These are phyloP conservation scores for Notechis scutatus DNA, from an alignment of 2,113 vertebrate species.

Conservation along the genomic window DNA sequence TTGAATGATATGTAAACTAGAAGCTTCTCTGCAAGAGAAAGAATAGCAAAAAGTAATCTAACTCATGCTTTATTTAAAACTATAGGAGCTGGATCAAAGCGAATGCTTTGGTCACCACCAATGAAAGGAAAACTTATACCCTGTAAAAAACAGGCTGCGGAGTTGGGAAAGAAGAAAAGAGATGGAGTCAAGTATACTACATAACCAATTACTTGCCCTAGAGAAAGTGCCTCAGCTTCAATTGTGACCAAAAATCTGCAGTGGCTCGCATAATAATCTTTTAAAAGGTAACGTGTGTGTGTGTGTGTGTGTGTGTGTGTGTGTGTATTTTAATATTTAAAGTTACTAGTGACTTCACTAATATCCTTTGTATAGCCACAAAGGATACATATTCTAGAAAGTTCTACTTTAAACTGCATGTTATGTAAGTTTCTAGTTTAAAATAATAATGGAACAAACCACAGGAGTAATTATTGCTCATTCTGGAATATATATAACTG, in stretches of 20 bases:
- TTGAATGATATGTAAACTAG: slow-evolving; percentile 67
- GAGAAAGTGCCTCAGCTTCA: slow-evolving; percentile 13
- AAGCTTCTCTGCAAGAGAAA: slow-evolving; percentile 53
- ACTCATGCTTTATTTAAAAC: slow-evolving; percentile 63
- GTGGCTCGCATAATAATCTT: not conserved
- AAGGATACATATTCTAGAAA: not conserved
- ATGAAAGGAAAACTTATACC: slow-evolving; percentile 19
- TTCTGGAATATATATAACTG: not conserved
- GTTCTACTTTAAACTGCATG: not conserved
- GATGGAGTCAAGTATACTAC: slow-evolving; percentile 20
- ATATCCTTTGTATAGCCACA: not conserved
- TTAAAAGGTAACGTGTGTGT: not conserved
- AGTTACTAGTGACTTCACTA: not conserved
- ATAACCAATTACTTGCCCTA: slow-evolving; percentile 11
- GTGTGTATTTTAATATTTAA: not conserved
- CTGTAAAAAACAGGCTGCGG: not conserved
- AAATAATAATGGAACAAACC: not conserved
- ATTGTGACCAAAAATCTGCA: not conserved
- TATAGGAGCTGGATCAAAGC: slow-evolving; percentile 41
- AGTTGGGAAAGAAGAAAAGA: not conserved
- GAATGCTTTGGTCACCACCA: slow-evolving; percentile 8
- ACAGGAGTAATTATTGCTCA: not conserved
- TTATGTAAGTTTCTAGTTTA: not conserved
- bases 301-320: no score
- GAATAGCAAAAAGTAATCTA: slow-evolving; percentile 19